Percentiles rank a stretch among this genome's conserved stretches.
Conservation (phyloP, 2,888 invertebrate species). For the Diarsia dahlii region DNA sequence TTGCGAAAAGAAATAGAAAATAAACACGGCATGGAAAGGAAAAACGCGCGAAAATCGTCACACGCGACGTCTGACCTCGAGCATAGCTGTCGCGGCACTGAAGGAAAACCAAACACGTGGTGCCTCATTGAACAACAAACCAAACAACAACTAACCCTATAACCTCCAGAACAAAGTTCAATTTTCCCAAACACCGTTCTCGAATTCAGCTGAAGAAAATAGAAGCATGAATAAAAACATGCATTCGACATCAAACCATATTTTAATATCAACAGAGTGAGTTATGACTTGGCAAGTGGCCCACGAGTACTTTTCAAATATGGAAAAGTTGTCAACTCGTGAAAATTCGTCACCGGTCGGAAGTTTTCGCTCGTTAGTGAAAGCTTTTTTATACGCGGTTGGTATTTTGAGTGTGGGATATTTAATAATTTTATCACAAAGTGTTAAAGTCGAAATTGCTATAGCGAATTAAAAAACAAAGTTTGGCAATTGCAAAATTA, state of each 20-base stretch:
- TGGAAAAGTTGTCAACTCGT: slow-evolving; percentile 71
- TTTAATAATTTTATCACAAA: slow-evolving; percentile 15
- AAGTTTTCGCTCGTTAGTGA: slow-evolving; percentile 71
- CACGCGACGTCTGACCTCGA: slow-evolving; percentile 73
- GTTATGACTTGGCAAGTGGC: slow-evolving; percentile 50
- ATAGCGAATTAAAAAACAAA: slow-evolving; percentile 1
- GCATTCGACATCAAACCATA: slow-evolving; percentile 64
- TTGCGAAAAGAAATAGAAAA: slow-evolving; percentile 47
- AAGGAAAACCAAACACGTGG: slow-evolving; percentile 80
- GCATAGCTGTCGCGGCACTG: slow-evolving; percentile 82
- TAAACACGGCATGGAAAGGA: slow-evolving; percentile 59
- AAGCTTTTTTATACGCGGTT: slow-evolving; percentile 56
- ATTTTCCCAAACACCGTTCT: slow-evolving; percentile 21
- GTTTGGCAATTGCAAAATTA: slow-evolving; percentile 16
- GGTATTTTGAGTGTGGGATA: slow-evolving; percentile 3
- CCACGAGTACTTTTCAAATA: slow-evolving; percentile 68
- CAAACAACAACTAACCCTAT: slow-evolving; percentile 53
- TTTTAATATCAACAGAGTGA: slow-evolving; percentile 42
- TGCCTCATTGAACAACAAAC: slow-evolving; percentile 30
- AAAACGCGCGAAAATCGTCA: slow-evolving; percentile 70
- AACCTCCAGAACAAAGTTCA: slow-evolving; percentile 6
- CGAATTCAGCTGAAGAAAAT: slow-evolving; percentile 50
- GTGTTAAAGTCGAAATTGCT: slow-evolving; percentile 25
- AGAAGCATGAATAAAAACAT: slow-evolving; percentile 43
- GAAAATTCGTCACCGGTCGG: slow-evolving; percentile 72